Conservation (phyloP, 92 coral and sea anemone species). For the Epizoanthus illoricatus region DNA sequence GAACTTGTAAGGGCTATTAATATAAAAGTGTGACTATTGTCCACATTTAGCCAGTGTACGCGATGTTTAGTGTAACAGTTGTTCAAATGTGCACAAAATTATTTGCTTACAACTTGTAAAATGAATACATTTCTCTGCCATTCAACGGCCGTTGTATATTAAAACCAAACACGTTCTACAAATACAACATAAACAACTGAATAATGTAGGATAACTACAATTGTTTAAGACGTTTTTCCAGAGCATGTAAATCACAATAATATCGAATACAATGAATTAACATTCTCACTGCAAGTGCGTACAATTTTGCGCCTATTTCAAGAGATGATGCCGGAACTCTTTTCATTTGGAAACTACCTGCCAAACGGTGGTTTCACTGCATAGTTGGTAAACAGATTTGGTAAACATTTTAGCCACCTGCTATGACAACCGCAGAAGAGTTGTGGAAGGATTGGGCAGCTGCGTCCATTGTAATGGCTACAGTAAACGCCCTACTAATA, state of each 20-base stretch:
- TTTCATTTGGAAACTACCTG: neutral
- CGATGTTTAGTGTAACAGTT: too few species aligned
- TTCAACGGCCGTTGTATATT: too few species aligned
- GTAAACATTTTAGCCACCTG: slow-evolving; percentile 8
- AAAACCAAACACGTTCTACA: too few species aligned
- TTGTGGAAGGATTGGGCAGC: slow-evolving; percentile 13
- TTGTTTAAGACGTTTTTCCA: too few species aligned
- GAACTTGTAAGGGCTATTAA: neutral
- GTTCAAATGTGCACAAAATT: too few species aligned
- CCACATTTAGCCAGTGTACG: too few species aligned
- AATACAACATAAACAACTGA: too few species aligned
- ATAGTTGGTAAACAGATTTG: slow-evolving; percentile 30
- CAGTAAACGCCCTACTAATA: slow-evolving; percentile 11
- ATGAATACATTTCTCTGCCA: too few species aligned
- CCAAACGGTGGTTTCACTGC: slow-evolving; percentile 18
- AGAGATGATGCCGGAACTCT: slow-evolving; percentile 18
- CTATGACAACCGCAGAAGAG: neutral
- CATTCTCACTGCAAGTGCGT: neutral
- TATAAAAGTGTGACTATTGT: too few species aligned
- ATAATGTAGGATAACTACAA: too few species aligned
- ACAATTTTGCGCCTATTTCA: slow-evolving; percentile 12
- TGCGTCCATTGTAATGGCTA: neutral
- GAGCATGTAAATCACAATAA: neutral
- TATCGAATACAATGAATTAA: neutral
- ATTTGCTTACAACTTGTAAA: too few species aligned